These are phyloP conservation scores for Hippoglossus hippoglossus DNA, from an alignment of 2,797 vertebrate species.

Conservation along the genomic window DNA sequence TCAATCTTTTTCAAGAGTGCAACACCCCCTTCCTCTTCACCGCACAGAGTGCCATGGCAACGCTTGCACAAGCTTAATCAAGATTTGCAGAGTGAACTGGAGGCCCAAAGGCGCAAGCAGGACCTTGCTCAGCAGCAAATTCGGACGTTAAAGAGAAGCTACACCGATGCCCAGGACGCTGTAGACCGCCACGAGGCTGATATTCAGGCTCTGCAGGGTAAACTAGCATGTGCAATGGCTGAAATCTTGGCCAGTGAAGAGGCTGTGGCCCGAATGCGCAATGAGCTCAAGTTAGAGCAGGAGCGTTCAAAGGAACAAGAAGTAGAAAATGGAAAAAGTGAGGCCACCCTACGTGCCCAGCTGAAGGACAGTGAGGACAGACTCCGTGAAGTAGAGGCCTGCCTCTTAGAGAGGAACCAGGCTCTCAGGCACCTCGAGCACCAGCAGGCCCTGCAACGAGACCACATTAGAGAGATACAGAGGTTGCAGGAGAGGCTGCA, in stretches of 20 bases:
- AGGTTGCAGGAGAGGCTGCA: slow-evolving; percentile 90
- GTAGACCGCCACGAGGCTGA: slow-evolving; percentile 92
- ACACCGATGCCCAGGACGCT: slow-evolving; percentile 92
- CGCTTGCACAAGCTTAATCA: slow-evolving; percentile 93
- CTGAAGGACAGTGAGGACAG: slow-evolving; percentile 92
- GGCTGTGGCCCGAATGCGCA: slow-evolving; percentile 90
- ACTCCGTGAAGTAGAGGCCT: slow-evolving; percentile 90
- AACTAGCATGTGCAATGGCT: slow-evolving; percentile 88
- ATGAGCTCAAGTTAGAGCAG: slow-evolving; percentile 91
- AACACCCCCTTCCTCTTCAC: slow-evolving; percentile 87
- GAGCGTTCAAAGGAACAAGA: slow-evolving; percentile 89
- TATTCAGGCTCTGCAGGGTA: slow-evolving; percentile 90
- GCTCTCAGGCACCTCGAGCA: slow-evolving; percentile 91
- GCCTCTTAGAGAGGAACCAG: slow-evolving; percentile 92
- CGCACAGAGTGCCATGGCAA: slow-evolving; percentile 89
- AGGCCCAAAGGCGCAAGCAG: slow-evolving; percentile 91
- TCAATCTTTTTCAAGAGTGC: slow-evolving; percentile 98
- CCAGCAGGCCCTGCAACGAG: slow-evolving; percentile 92
- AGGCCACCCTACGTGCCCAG: slow-evolving; percentile 87
- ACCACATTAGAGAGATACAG: slow-evolving; percentile 92
- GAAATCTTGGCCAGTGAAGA: slow-evolving; percentile 94
- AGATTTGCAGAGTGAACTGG: slow-evolving; percentile 92
- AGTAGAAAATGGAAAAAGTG: slow-evolving; percentile 88
- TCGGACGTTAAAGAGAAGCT: slow-evolving; percentile 91
- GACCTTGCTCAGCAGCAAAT: slow-evolving; percentile 92